These are phyloP conservation scores for Falco naumanni DNA, from an alignment of 2,797 vertebrate genomes.

Conservation along the genomic window DNA sequence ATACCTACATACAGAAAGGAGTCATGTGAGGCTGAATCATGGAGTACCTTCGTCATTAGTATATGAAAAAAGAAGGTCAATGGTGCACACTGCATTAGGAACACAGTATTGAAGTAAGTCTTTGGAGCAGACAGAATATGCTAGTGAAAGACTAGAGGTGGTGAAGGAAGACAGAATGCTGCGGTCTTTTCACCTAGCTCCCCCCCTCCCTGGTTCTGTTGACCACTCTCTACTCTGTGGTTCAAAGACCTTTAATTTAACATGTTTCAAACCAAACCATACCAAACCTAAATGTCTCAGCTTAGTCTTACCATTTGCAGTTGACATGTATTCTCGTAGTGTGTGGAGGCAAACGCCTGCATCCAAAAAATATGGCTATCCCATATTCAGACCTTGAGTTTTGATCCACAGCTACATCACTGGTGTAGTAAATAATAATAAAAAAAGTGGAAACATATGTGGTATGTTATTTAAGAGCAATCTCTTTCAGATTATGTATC, in stretches of 20 bases:
- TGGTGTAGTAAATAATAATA: not conserved
- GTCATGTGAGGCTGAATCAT: not conserved
- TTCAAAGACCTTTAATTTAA: not conserved
- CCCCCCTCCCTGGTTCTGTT: not conserved
- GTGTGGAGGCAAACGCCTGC: not conserved
- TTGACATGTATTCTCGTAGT: not conserved
- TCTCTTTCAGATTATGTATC: not conserved
- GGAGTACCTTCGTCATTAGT: not conserved
- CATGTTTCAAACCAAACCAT: not conserved
- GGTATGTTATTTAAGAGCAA: not conserved
- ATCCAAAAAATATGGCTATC: not conserved
- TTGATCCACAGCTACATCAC: not conserved
- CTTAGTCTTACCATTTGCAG: not conserved
- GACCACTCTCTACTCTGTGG: fast-evolving
- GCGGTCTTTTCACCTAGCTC: not conserved
- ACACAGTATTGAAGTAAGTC: not conserved
- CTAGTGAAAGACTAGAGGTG: not conserved
- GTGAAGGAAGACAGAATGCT: not conserved
- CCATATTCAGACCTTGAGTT: not conserved
- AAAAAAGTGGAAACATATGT: not conserved
- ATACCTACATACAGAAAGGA: not conserved
- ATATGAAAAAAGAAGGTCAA: not conserved
- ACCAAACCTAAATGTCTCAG: not conserved
- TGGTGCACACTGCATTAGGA: not conserved
- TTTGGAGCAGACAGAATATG: not conserved